Evolutionary conservation across 2,797 vertebrate genomes (phyloP).

Genomic region (Erpetoichthys calabaricus): DNA sequence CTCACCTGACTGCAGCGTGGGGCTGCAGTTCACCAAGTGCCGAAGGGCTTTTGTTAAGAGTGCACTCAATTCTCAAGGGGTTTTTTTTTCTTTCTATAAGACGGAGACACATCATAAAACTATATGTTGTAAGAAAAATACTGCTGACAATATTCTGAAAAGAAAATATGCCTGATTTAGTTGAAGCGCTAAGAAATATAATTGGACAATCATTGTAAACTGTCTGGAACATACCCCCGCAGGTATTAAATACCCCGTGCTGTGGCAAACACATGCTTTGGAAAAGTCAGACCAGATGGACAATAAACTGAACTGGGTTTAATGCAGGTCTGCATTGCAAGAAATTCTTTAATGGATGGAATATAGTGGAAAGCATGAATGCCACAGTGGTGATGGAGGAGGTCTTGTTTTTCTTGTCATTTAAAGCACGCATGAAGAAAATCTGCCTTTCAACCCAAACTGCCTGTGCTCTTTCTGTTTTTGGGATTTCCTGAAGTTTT

Average conservation of each 20-base stretch:
- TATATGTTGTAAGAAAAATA: neutral
- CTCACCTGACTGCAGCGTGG: neutral
- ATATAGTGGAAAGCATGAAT: too few species aligned
- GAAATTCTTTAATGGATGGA: too few species aligned
- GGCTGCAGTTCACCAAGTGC: neutral
- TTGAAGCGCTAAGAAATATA: neutral
- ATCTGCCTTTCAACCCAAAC: too few species aligned
- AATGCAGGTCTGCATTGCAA: neutral
- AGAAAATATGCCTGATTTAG: neutral
- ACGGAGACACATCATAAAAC: neutral
- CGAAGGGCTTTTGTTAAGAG: neutral
- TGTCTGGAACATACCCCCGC: constrained; percentile 3
- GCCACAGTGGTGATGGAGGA: too few species aligned
- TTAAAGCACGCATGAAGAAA: too few species aligned
- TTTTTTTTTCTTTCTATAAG: neutral
- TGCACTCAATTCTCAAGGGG: neutral
- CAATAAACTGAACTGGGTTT: neutral
- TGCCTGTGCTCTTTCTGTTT: too few species aligned
- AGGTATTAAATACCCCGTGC: neutral
- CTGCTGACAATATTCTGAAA: neutral
- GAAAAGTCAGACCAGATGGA: constrained; percentile 1
- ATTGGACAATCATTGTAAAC: neutral
- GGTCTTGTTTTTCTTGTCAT: too few species aligned
- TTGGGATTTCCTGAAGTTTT: too few species aligned
- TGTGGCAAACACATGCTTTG: neutral